A percentile compares a stretch with the other conserved stretches of the same genome.
Evolutionary conservation across 2,113 vertebrate genomes (phyloP).

Genomic region (Pogona vitticeps): DNA sequence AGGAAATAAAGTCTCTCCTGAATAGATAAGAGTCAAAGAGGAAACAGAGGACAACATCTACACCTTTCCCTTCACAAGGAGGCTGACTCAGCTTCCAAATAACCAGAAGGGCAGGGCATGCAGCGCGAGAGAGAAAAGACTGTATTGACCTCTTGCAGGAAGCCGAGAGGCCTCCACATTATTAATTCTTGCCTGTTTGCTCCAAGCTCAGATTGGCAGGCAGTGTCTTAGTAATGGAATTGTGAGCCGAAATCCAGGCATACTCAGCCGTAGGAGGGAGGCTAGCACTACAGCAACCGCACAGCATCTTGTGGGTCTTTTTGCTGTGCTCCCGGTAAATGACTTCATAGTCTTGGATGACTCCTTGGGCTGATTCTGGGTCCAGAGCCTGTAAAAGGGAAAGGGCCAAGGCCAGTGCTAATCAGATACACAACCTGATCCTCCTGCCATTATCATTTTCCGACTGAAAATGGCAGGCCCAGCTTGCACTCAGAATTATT

Average conservation of each 20-base stretch:
- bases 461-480: not conserved
- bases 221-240: not conserved
- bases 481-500: not conserved
- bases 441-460: not conserved
- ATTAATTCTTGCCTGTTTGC: slow-evolving; percentile 55
- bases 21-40: not conserved
- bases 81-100: not conserved
- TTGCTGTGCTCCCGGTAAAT: slow-evolving; percentile 6
- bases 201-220: slow-evolving; percentile 50
- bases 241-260: slow-evolving; percentile 22
- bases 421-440: not conserved
- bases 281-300: slow-evolving; percentile 24
- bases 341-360: slow-evolving; percentile 47
- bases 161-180: not conserved
- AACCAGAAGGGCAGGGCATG: not conserved
- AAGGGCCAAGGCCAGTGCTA: not conserved
- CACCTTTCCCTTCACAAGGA: not conserved
- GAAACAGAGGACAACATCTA: too few species aligned
- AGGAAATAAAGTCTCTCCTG: not conserved
- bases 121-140: not conserved
- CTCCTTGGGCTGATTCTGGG: not conserved
- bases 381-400: slow-evolving; percentile 7
- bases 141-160: too few species aligned
- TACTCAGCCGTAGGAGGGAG: not conserved
- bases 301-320: not conserved